These are phyloP conservation scores for Odontamblyopus lacepedii DNA, from an alignment of 2,797 vertebrate species.

Conservation along the genomic window DNA sequence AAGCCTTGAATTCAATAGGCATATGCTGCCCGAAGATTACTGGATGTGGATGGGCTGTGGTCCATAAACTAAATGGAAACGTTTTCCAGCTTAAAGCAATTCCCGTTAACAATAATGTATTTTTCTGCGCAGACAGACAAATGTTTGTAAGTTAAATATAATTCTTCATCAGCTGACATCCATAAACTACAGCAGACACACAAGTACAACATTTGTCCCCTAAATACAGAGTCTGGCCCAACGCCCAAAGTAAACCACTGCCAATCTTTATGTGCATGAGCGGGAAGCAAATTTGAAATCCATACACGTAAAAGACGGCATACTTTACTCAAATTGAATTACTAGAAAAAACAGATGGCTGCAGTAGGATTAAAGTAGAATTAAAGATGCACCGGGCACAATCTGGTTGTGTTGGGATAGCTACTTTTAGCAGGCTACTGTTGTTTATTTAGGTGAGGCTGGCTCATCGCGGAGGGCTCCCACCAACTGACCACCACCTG, in stretches of 20 bases:
- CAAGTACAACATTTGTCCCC: slow-evolving; percentile 45
- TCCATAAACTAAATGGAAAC: neutral
- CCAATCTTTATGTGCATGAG: slow-evolving; percentile 35
- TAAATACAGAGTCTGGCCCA: slow-evolving; percentile 51
- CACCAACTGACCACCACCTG: slow-evolving; percentile 59
- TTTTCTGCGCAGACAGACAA: neutral
- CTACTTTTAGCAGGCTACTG: slow-evolving; percentile 9
- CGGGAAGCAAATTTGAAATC: slow-evolving; percentile 19
- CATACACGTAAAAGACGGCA: slow-evolving; percentile 3
- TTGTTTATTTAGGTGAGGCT: slow-evolving; percentile 33
- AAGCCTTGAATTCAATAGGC: neutral
- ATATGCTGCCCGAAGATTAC: neutral
- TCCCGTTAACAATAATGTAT: neutral
- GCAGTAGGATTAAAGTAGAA: neutral
- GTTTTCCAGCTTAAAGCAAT: neutral
- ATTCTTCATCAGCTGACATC: slow-evolving; percentile 4
- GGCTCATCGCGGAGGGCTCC: slow-evolving; percentile 26
- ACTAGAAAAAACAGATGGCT: neutral
- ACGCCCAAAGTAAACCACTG: slow-evolving; percentile 38
- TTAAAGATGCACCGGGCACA: neutral
- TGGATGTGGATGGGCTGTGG: neutral
- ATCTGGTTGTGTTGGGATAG: neutral
- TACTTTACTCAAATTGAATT: slow-evolving; percentile 5
- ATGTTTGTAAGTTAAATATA: neutral
- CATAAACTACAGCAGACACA: slow-evolving; percentile 32